Evolutionary conservation across 1,140 invertebrate species (phyloP).

Genomic region (Drosophila pseudoobscura): DNA sequence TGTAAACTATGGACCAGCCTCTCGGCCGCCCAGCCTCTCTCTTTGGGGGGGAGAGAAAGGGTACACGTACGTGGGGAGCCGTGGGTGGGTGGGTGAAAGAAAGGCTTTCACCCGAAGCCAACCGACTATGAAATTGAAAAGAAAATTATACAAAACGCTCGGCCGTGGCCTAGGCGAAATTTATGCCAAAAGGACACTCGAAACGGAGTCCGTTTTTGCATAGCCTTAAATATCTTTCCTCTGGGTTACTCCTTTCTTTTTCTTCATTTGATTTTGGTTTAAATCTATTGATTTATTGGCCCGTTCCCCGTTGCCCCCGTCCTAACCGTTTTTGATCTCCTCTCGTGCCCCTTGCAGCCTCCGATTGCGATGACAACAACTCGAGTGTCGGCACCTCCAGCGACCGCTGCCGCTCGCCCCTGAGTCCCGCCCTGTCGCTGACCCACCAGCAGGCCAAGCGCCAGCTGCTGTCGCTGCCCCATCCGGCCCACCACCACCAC

Average conservation of each 20-base stretch:
- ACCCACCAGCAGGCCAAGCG: conserved; percentile 70
- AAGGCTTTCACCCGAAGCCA: conserved; percentile 71
- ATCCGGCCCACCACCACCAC: conserved; percentile 59
- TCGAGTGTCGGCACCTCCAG: conserved; percentile 78
- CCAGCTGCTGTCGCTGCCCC: conserved; percentile 56
- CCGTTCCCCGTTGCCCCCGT: no score
- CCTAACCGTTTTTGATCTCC: background rate
- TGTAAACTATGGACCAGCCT: conserved; percentile 63
- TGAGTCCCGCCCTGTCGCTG: conserved; percentile 62
- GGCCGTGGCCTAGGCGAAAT: conserved; percentile 51
- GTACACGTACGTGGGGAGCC: background rate
- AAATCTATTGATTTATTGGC: no score
- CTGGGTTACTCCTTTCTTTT: conserved; percentile 20
- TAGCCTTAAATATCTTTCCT: conserved; percentile 9
- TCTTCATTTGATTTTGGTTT: no score
- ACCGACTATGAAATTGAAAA: conserved; percentile 82
- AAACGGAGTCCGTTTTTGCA: conserved; percentile 39
- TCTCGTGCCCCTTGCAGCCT: conserved; percentile 49
- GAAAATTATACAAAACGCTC: conserved; percentile 74
- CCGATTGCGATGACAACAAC: conserved; percentile 80
- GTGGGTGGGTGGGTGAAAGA: conserved; percentile 45
- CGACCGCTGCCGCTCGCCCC: conserved; percentile 73
- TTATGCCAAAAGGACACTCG: conserved; percentile 69
- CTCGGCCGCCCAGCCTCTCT: background rate
- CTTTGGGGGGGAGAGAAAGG: background rate